phyloP scores from a whole-genome alignment of 2,113 vertebrate genomes.

The Caloenas nicobarica region DNA sequence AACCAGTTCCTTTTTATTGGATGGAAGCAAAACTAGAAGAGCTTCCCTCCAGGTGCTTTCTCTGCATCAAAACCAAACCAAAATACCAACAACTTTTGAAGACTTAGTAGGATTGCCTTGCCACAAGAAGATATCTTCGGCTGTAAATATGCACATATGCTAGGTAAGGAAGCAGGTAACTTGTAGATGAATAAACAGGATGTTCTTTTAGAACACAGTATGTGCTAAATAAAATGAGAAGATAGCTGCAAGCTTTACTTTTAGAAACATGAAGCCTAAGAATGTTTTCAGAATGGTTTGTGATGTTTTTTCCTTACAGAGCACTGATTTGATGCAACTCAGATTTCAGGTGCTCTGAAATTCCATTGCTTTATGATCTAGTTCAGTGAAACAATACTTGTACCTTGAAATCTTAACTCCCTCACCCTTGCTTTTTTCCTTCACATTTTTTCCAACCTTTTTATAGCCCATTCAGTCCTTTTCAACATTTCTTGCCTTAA shows the following conservation, averaged over 20 bases:
- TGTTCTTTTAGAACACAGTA: neutral
- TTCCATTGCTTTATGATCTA: neutral
- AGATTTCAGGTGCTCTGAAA: neutral
- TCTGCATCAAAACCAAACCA: neutral
- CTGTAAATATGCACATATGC: neutral
- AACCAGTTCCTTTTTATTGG: neutral
- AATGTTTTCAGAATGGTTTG: neutral
- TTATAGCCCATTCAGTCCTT: neutral
- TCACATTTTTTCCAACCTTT: neutral
- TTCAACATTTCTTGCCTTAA: neutral
- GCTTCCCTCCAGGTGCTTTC: neutral
- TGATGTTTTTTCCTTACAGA: neutral
- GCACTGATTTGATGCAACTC: neutral
- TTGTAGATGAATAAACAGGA: neutral
- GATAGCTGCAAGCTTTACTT: neutral
- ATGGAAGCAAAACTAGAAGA: neutral
- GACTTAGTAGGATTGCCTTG: neutral
- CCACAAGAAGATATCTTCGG: neutral
- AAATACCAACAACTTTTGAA: neutral
- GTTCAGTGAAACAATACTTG: neutral
- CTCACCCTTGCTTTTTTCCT: neutral
- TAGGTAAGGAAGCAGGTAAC: neutral
- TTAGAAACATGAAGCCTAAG: neutral
- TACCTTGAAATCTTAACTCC: neutral
- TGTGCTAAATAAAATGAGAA: neutral